Percentiles rank a stretch among this genome's conserved stretches.
These are phyloP conservation scores for Tachycineta bicolor DNA, from an alignment of 2,113 vertebrate genomes.

Conservation along the genomic window DNA sequence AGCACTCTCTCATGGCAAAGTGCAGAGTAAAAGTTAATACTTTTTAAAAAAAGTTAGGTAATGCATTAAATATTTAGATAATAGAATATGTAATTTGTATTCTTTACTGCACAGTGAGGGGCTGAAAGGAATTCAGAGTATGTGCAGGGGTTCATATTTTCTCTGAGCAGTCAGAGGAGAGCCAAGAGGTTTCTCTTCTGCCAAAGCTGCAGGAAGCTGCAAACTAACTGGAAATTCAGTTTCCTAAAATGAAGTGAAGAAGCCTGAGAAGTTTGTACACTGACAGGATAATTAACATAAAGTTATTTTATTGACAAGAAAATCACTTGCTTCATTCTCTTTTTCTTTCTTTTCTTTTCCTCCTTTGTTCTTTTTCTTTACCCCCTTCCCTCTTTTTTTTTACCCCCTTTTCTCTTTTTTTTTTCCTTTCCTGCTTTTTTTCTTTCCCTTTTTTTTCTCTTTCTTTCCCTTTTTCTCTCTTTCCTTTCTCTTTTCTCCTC, in stretches of 20 bases:
- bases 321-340: accelerated
- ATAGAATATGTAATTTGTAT: accelerated
- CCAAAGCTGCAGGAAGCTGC: background rate
- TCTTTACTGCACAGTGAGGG: background rate
- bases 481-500: background rate
- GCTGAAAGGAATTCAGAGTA: background rate
- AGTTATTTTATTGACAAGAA: background rate
- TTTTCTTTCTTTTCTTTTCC: background rate
- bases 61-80: background rate
- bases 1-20: background rate
- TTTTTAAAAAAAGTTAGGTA: background rate
- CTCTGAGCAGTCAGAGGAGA: background rate
- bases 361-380: too few relatives aligned
- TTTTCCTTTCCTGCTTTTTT: background rate
- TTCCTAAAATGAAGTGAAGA: background rate
- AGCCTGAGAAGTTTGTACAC: background rate
- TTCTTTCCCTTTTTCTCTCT: too few relatives aligned
- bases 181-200: background rate
- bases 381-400: too few relatives aligned
- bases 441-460: too few relatives aligned
- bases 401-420: too few relatives aligned
- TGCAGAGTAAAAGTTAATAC: background rate
- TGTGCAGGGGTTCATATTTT: background rate
- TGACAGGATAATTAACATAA: background rate
- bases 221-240: background rate